These are phyloP conservation scores for Crotalus viridis DNA, from an alignment of 2,113 vertebrate species.

Conservation along the genomic window DNA sequence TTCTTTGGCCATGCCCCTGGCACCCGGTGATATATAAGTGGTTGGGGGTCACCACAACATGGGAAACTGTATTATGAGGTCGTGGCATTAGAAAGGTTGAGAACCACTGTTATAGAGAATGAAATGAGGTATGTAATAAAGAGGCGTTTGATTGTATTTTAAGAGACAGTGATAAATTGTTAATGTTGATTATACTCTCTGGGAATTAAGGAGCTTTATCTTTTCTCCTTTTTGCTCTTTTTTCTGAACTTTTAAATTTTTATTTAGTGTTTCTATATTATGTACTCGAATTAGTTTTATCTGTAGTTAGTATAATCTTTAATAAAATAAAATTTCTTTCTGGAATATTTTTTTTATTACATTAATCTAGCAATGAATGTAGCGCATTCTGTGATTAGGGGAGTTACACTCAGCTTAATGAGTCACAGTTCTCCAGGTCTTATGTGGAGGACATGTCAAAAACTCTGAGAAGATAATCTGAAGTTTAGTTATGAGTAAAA, in stretches of 20 bases:
- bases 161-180: background rate
- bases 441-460: background rate
- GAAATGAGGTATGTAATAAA: background rate
- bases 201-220: background rate
- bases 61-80: too few relatives aligned
- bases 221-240: background rate
- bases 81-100: too few relatives aligned
- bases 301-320: background rate
- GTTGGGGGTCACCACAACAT: too few relatives aligned
- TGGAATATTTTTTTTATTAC: background rate
- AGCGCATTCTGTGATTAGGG: background rate
- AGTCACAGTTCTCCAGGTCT: background rate
- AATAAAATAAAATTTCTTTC: background rate
- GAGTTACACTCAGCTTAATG: background rate
- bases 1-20: too few relatives aligned
- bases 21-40: too few relatives aligned
- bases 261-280: background rate
- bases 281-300: background rate
- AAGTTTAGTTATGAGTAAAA: background rate
- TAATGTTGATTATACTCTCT: background rate
- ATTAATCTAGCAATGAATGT: background rate
- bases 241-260: background rate
- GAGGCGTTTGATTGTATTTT: background rate
- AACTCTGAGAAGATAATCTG: background rate
- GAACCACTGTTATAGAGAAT: background rate